Conservation (phyloP, 2,797 vertebrate species). For the Peromyscus attwateri region DNA sequence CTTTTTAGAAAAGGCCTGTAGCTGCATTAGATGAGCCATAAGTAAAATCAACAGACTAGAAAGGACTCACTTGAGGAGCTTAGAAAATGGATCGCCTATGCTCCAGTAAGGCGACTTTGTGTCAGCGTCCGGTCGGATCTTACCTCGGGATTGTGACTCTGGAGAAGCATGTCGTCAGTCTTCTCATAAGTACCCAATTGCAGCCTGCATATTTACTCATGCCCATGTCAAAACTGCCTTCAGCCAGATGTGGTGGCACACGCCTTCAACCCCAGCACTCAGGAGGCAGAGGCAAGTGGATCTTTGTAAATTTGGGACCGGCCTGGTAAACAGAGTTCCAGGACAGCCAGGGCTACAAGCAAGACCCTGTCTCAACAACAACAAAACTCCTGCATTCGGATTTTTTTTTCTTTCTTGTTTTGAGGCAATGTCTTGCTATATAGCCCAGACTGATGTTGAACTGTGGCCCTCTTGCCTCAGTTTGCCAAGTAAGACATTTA, state of each 20-base stretch:
- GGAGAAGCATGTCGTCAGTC: not conserved
- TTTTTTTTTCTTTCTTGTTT: not conserved
- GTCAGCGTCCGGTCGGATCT: not conserved
- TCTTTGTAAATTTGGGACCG: not conserved
- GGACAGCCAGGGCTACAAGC: not conserved
- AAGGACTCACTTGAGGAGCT: not conserved
- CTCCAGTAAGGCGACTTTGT: not conserved
- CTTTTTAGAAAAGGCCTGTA: not conserved
- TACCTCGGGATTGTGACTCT: not conserved
- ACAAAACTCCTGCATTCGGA: not conserved
- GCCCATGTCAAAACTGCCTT: not conserved
- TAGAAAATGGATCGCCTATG: not conserved
- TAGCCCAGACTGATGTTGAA: not conserved
- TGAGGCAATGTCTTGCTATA: not conserved
- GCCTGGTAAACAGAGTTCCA: not conserved
- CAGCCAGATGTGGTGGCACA: not conserved
- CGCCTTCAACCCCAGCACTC: not conserved
- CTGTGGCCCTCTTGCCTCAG: not conserved
- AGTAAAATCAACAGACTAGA: not conserved
- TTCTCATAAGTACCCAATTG: not conserved
- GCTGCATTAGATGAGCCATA: not conserved
- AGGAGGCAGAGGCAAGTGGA: not conserved
- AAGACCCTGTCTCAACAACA: not conserved
- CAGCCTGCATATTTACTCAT: not conserved
- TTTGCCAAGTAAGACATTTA: not conserved